These are phyloP conservation scores for Protobothrops flavoviridis DNA, from an alignment of 2,113 vertebrate genomes.

Conservation along the genomic window DNA sequence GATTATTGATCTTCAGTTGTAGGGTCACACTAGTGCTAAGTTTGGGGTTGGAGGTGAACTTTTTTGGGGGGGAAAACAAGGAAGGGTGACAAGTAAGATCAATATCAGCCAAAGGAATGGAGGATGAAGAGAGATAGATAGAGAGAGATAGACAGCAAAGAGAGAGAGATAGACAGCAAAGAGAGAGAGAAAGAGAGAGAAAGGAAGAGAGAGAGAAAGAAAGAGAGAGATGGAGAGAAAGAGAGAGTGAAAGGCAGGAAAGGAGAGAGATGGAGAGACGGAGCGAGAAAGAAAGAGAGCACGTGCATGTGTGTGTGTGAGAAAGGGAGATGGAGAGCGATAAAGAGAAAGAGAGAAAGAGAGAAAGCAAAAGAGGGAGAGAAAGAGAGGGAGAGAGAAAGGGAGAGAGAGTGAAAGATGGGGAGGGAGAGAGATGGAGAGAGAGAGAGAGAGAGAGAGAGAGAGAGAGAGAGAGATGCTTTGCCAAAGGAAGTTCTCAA, in stretches of 20 bases:
- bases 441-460: too few species aligned
- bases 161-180: too few species aligned
- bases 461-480: too few species aligned
- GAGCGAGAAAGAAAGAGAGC: too few species aligned
- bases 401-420: too few species aligned
- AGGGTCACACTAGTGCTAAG: background rate
- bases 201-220: background rate
- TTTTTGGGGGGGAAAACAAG: too few species aligned
- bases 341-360: background rate
- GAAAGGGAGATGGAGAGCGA: background rate
- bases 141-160: background rate
- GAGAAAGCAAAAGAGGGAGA: background rate
- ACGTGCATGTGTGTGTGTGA: background rate
- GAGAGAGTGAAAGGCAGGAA: background rate
- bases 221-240: background rate
- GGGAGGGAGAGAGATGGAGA: background rate
- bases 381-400: too few species aligned
- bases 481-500: too few species aligned
- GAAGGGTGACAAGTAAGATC: background rate
- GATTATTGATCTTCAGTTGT: background rate
- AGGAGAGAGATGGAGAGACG: background rate
- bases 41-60: background rate
- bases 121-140: background rate
- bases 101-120: background rate
- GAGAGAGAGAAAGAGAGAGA: background rate